phyloP scores from a whole-genome alignment of 2,113 vertebrate species.

The Rhinoderma darwinii region DNA sequence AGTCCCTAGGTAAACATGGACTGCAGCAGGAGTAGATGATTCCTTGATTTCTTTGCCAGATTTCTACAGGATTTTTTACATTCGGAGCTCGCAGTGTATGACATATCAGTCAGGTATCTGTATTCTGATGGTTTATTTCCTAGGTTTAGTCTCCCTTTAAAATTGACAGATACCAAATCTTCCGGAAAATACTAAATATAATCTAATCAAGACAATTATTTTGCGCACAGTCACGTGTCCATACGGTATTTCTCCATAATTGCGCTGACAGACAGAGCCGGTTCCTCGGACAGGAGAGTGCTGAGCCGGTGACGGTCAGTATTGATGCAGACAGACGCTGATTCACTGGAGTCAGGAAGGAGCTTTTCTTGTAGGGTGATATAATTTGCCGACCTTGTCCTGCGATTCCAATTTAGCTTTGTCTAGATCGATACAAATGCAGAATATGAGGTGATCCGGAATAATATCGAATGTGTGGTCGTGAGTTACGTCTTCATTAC shows the following conservation, averaged over 20 bases:
- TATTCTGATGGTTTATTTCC: too few species aligned
- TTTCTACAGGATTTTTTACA: too few species aligned
- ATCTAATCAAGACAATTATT: too few species aligned
- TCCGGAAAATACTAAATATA: too few species aligned
- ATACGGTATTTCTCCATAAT: background rate
- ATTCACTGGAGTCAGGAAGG: slow-evolving; percentile 17
- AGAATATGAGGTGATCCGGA: background rate
- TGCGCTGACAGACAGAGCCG: background rate
- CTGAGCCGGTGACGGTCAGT: background rate
- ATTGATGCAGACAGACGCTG: slow-evolving; percentile 44
- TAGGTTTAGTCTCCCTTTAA: too few species aligned
- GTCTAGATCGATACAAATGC: slow-evolving; percentile 32
- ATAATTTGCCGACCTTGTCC: slow-evolving; percentile 16
- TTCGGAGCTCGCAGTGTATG: too few species aligned
- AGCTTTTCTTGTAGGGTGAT: background rate
- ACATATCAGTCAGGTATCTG: too few species aligned
- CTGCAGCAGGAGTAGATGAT: too few species aligned
- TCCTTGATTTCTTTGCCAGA: too few species aligned
- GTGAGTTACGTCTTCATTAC: background rate
- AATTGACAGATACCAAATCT: too few species aligned
- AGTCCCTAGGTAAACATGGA: too few species aligned
- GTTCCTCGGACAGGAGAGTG: background rate
- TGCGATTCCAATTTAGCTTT: background rate
- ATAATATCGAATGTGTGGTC: background rate
- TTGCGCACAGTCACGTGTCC: too few species aligned